These are phyloP conservation scores for Meandrina meandrites DNA, from an alignment of 92 coral and sea anemone genomes.

Conservation along the genomic window DNA sequence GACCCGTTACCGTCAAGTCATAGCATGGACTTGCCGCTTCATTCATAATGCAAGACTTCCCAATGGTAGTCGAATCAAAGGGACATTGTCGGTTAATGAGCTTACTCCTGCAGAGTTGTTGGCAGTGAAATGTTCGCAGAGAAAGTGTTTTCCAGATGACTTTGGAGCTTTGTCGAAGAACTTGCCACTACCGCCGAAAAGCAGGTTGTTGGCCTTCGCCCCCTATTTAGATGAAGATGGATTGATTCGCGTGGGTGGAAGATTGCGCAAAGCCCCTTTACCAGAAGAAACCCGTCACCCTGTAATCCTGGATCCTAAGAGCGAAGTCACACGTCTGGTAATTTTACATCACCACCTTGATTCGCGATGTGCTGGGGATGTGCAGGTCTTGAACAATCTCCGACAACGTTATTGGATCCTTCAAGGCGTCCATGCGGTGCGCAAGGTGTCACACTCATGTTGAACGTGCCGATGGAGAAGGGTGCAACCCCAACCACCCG, in stretches of 20 bases:
- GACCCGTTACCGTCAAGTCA: conserved; percentile 18
- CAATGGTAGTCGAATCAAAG: conserved; percentile 10
- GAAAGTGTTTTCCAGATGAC: conserved; percentile 30
- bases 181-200: conserved; percentile 41
- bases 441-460: conserved; percentile 40
- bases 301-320: conserved; percentile 48
- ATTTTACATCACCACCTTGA: conserved; percentile 33
- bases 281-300: conserved; percentile 54
- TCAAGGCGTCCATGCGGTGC: conserved; percentile 39
- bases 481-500: conserved; percentile 31
- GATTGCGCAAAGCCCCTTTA: conserved; percentile 47
- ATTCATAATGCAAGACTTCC: conserved; percentile 42
- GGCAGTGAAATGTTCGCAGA: conserved; percentile 27
- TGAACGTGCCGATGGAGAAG: conserved; percentile 31
- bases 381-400: conserved; percentile 49
- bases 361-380: conserved; percentile 45
- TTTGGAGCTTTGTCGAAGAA: conserved; percentile 31
- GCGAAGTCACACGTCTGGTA: conserved; percentile 51
- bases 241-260: conserved; percentile 54
- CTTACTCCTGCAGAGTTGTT: conserved; percentile 36
- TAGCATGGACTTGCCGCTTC: conserved; percentile 47
- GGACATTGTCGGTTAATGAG: conserved; percentile 39
- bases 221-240: conserved; percentile 40
- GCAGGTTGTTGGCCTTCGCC: conserved; percentile 34
- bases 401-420: conserved; percentile 62